These are phyloP conservation scores for Noctua janthe DNA, from an alignment of 2,888 invertebrate genomes.

Conservation along the genomic window DNA sequence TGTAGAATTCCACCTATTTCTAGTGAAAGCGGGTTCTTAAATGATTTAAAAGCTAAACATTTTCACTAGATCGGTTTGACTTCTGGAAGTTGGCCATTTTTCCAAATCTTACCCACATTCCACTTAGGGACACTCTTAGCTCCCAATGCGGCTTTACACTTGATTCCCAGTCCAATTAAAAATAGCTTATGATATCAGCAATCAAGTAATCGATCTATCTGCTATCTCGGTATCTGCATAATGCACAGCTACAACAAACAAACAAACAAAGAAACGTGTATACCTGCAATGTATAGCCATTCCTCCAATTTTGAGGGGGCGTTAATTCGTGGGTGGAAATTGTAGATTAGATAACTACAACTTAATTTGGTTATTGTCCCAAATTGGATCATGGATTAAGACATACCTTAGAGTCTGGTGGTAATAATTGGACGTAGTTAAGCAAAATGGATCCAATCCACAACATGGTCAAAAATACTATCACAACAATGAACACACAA, in stretches of 20 bases:
- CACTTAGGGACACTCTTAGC: neutral
- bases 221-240: neutral
- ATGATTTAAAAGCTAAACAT: neutral
- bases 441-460: too few relatives aligned
- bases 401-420: neutral
- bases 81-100: neutral
- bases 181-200: neutral
- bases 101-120: neutral
- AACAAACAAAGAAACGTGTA: neutral
- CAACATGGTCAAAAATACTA: too few relatives aligned
- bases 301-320: slow-evolving; percentile 20
- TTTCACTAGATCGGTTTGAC: neutral
- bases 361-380: slow-evolving; percentile 23
- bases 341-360: slow-evolving; percentile 23
- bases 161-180: neutral
- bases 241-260: neutral
- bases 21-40: slow-evolving; percentile 7
- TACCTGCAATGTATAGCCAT: neutral
- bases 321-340: slow-evolving; percentile 21
- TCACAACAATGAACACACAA: too few relatives aligned
- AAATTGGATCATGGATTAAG: slow-evolving; percentile 5
- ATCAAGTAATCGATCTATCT: neutral
- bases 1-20: slow-evolving; percentile 1
- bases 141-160: neutral
- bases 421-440: neutral